Conservation (phyloP, 2,888 invertebrate genomes). For the Zaprionus bogoriensis region DNA sequence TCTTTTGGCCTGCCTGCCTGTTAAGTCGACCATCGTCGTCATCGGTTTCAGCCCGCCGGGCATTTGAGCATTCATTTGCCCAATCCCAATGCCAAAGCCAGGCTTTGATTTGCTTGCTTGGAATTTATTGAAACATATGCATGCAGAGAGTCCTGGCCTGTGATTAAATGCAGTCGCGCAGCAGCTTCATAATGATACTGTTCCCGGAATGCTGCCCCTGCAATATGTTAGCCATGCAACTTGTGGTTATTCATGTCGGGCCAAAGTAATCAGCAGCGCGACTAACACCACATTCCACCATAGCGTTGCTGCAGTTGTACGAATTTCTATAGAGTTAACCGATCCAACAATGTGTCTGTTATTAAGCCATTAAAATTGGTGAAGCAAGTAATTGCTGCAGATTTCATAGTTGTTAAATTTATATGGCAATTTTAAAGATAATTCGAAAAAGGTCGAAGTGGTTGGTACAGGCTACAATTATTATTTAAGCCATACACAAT, state of each 20-base stretch:
- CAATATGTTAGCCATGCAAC: conserved; percentile 11
- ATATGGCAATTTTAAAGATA: not conserved
- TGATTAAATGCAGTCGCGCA: conserved; percentile 63
- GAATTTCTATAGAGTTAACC: not conserved
- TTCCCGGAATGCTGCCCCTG: conserved; percentile 60
- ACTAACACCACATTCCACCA: no score
- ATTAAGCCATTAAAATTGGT: conserved; percentile 24
- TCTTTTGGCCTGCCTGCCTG: no score
- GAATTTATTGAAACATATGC: conserved; percentile 75
- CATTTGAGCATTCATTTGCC: conserved; percentile 70
- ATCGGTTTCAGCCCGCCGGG: conserved; percentile 53
- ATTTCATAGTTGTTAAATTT: not conserved
- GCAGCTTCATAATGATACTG: conserved; percentile 61
- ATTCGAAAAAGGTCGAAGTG: not conserved
- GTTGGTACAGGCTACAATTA: no score
- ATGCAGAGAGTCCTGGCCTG: conserved; percentile 54
- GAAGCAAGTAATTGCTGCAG: not conserved
- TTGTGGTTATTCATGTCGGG: conserved; percentile 14
- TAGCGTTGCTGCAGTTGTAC: not conserved
- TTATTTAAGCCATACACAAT: no score
- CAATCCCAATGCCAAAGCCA: conserved; percentile 35
- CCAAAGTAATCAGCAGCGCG: no score
- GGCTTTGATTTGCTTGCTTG: conserved; percentile 64
- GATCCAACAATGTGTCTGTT: conserved; percentile 10
- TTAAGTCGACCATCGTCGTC: no score